A percentile compares a stretch with the other conserved stretches of the same genome.
phyloP scores from a whole-genome alignment of 2,797 vertebrate genomes.

The Squalus acanthias region DNA sequence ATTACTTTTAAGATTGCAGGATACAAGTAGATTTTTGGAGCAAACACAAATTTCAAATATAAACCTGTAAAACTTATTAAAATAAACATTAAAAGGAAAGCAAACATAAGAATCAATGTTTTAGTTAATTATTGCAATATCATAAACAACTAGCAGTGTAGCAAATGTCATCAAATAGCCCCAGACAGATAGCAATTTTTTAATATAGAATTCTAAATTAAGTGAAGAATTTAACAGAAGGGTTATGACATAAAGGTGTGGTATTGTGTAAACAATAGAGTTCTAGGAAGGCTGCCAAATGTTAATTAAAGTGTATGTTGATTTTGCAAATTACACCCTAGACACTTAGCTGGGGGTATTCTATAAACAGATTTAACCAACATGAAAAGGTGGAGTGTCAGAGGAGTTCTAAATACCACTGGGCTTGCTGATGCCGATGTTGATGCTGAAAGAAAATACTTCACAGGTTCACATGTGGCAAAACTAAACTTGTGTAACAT shows the following conservation, averaged over 20 bases:
- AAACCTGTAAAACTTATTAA: neutral
- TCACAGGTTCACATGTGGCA: neutral
- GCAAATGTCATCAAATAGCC: neutral
- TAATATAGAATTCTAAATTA: constrained; percentile 1
- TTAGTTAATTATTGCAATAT: constrained; percentile 6
- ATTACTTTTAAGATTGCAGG: neutral
- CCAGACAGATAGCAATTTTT: neutral
- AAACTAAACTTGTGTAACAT: constrained; percentile 23
- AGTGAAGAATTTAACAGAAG: constrained; percentile 27
- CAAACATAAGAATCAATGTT: neutral
- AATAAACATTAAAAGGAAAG: neutral
- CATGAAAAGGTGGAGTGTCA: constrained; percentile 50
- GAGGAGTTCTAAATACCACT: constrained; percentile 48
- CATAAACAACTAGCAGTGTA: neutral
- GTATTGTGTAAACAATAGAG: constrained; percentile 50
- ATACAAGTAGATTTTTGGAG: neutral
- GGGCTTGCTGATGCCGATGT: constrained; percentile 50
- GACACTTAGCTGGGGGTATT: constrained; percentile 53
- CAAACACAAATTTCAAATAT: neutral
- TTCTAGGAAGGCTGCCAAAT: constrained; percentile 56
- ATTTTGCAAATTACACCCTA: constrained; percentile 59
- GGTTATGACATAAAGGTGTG: constrained; percentile 37
- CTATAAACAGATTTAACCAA: constrained; percentile 50
- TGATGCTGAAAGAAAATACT: constrained; percentile 43
- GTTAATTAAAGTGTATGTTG: constrained; percentile 59